Conservation (phyloP, 2,797 vertebrate species). For the Gymnodraco acuticeps region DNA sequence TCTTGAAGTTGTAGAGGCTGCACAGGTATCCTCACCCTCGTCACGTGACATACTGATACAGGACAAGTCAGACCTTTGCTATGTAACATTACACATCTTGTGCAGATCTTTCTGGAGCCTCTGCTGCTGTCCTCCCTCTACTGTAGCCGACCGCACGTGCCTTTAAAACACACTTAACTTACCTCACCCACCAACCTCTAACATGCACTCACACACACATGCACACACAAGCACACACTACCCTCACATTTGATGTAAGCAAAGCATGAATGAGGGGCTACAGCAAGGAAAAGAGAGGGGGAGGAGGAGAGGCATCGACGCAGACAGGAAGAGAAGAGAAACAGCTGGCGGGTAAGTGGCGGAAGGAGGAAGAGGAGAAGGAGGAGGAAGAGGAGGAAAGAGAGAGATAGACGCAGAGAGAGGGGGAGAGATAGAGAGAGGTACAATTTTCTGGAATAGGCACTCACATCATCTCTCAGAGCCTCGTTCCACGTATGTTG, state of each 20-base stretch:
- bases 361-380: slow-evolving; percentile 64
- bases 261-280: slow-evolving; percentile 83
- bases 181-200: slow-evolving; percentile 30
- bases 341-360: slow-evolving; percentile 67
- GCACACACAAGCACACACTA: slow-evolving; percentile 24
- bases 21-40: background rate
- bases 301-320: slow-evolving; percentile 49
- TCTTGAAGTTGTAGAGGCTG: slow-evolving; percentile 12
- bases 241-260: slow-evolving; percentile 71
- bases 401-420: background rate
- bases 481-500: slow-evolving; percentile 73
- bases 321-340: slow-evolving; percentile 69
- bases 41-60: slow-evolving; percentile 1
- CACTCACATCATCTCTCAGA: slow-evolving; percentile 88
- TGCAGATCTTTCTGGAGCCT: slow-evolving; percentile 23
- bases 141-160: slow-evolving; percentile 49
- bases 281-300: slow-evolving; percentile 46
- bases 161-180: slow-evolving; percentile 65
- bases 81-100: slow-evolving; percentile 17
- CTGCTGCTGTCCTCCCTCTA: slow-evolving; percentile 30
- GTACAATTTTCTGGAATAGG: slow-evolving; percentile 54
- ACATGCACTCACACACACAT: slow-evolving; percentile 28
- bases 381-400: slow-evolving; percentile 7
- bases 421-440: slow-evolving; percentile 24
- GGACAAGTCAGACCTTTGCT: slow-evolving; percentile 6